Evolutionary conservation across 2,888 invertebrate genomes (phyloP).

Genomic region (Chouioia cunea): DNA sequence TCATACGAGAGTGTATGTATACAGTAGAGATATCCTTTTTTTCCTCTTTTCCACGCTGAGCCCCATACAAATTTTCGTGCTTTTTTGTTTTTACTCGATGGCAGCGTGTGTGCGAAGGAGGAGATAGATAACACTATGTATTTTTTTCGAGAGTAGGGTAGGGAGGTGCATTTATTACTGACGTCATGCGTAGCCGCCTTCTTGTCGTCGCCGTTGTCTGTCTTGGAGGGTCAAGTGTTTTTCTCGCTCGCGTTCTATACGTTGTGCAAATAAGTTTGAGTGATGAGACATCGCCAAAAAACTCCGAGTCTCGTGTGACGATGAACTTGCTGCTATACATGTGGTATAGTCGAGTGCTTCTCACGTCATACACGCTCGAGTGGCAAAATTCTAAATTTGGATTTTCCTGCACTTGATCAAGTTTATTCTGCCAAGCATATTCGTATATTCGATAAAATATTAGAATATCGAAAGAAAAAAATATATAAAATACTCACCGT

Average conservation of each 20-base stretch:
- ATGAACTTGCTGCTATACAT: conserved; percentile 11
- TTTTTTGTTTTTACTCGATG: conserved; percentile 5
- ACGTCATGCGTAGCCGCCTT: background rate
- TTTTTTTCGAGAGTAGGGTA: background rate
- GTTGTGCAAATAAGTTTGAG: conserved; percentile 33
- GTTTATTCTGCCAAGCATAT: too few relatives aligned
- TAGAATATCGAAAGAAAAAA: too few relatives aligned
- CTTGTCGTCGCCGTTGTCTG: background rate
- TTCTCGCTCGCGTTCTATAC: background rate
- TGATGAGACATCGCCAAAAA: conserved; percentile 8
- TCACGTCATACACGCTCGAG: background rate
- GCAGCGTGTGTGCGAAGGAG: too few relatives aligned
- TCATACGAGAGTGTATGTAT: conserved; percentile 6
- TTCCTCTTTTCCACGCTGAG: too few relatives aligned
- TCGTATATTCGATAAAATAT: too few relatives aligned
- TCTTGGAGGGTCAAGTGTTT: background rate
- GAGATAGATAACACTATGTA: background rate
- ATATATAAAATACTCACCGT: conserved; percentile 73
- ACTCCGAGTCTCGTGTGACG: background rate
- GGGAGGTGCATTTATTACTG: conserved; percentile 6
- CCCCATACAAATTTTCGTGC: background rate
- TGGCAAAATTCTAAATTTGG: conserved; percentile 7
- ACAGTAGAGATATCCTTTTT: too few relatives aligned
- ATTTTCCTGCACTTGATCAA: too few relatives aligned
- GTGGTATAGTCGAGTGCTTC: conserved; percentile 8